Percentiles rank a stretch among this genome's conserved stretches.
Evolutionary conservation across 2,888 invertebrate species (phyloP).

Genomic region (Ashinkailepas kermadecensis): DNA sequence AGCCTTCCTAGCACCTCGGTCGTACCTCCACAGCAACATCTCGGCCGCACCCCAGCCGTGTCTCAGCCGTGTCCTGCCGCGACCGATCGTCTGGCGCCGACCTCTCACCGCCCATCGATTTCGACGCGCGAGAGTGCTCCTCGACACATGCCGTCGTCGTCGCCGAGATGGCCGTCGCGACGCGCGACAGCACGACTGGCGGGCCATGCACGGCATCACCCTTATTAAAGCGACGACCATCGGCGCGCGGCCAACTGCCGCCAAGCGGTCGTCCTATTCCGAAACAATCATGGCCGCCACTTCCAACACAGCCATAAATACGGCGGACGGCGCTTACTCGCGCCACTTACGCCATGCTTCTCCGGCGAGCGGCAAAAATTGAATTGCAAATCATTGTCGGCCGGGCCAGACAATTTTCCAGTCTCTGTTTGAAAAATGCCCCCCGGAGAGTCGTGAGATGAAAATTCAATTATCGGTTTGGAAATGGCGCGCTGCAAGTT

Average conservation of each 20-base stretch:
- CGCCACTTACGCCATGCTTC: not conserved
- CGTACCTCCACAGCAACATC: too few relatives aligned
- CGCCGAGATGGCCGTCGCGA: too few relatives aligned
- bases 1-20: too few relatives aligned
- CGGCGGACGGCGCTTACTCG: not conserved
- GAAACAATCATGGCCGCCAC: conserved; percentile 12
- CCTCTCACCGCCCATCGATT: too few relatives aligned
- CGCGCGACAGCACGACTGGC: too few relatives aligned
- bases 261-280: not conserved
- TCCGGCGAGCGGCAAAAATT: not conserved
- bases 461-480: conserved; percentile 19
- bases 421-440: conserved; percentile 18
- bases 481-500: conserved; percentile 11
- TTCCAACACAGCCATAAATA: not conserved
- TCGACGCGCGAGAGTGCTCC: too few relatives aligned
- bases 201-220: not conserved
- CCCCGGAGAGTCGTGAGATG: conserved; percentile 19
- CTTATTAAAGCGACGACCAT: conserved; percentile 5
- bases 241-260: not conserved
- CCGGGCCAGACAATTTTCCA: conserved; percentile 4
- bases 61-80: too few relatives aligned
- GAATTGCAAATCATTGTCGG: conserved; percentile 19
- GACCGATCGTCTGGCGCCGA: too few relatives aligned
- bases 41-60: too few relatives aligned
- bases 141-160: too few relatives aligned